Percentiles rank a stretch among this genome's conserved stretches.
Conservation (phyloP, 37 sponge, comb jelly and placozoan genomes). For the Mnemiopsis leidyi region DNA sequence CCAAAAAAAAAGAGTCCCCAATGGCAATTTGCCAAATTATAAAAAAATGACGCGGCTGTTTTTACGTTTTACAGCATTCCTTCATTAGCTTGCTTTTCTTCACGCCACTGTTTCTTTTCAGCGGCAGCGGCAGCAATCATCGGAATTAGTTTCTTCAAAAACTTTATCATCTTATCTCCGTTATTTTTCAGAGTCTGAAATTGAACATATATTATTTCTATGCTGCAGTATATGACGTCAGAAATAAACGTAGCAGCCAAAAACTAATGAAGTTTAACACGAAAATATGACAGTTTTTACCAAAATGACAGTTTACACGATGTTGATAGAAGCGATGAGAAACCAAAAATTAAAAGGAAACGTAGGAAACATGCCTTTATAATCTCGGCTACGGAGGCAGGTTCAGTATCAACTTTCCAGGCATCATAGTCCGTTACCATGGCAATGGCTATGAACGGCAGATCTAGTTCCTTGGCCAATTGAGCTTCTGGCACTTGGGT, state of each 20-base stretch:
- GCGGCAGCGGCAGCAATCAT: not conserved
- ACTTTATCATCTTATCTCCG: not conserved
- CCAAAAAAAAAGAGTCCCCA: too few species aligned
- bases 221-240: too few species aligned
- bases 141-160: not conserved
- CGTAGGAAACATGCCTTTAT: not conserved
- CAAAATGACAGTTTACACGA: too few species aligned
- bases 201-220: too few species aligned
- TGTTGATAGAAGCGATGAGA: too few species aligned
- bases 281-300: too few species aligned
- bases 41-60: too few species aligned
- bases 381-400: conserved; percentile 57
- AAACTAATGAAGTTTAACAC: too few species aligned
- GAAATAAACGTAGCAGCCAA: too few species aligned
- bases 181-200: not conserved
- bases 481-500: conserved; percentile 94
- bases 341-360: too few species aligned
- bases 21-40: too few species aligned
- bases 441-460: conserved; percentile 88
- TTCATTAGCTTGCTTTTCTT: not conserved
- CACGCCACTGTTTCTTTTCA: not conserved
- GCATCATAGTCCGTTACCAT: conserved; percentile 96
- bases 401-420: conserved; percentile 76
- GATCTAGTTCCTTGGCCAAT: conserved; percentile 86
- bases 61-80: too few species aligned